phyloP scores from a whole-genome alignment of 2,888 invertebrate species.

The Podabrus alpinus region DNA sequence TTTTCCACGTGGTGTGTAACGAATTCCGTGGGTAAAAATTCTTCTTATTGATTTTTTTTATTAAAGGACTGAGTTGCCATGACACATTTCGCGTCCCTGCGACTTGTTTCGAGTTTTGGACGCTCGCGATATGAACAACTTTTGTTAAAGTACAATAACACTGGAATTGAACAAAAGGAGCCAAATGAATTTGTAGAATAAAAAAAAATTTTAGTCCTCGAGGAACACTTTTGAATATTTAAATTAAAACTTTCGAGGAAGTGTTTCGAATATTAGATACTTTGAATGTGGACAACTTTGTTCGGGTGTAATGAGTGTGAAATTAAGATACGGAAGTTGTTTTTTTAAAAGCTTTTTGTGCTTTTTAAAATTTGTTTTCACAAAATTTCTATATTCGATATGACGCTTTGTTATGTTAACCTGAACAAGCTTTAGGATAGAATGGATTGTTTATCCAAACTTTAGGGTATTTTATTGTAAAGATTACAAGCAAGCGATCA shows the following conservation, averaged over 20 bases:
- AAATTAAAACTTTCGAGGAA: background rate
- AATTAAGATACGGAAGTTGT: background rate
- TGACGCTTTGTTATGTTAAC: background rate
- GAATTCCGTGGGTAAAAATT: background rate
- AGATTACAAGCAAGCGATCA: background rate
- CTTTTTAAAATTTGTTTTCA: background rate
- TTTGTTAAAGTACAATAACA: background rate
- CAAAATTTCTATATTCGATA: background rate
- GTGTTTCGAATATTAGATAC: background rate
- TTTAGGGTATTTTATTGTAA: background rate
- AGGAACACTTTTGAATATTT: background rate
- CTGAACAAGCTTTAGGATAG: background rate
- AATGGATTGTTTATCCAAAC: background rate
- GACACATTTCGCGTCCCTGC: conserved; percentile 11
- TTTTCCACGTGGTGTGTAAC: background rate
- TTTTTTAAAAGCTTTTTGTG: background rate
- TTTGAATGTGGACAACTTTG: background rate
- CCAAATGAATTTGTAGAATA: background rate
- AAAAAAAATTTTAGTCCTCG: background rate
- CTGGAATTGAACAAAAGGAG: background rate
- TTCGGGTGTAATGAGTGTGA: background rate
- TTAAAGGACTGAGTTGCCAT: conserved; percentile 13
- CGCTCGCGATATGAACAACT: conserved; percentile 1
- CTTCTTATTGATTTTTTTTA: conserved; percentile 1
- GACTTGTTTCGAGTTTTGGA: conserved; percentile 16